Conservation (phyloP, 1,140 invertebrate species). For the Leguminivora glycinivorella region DNA sequence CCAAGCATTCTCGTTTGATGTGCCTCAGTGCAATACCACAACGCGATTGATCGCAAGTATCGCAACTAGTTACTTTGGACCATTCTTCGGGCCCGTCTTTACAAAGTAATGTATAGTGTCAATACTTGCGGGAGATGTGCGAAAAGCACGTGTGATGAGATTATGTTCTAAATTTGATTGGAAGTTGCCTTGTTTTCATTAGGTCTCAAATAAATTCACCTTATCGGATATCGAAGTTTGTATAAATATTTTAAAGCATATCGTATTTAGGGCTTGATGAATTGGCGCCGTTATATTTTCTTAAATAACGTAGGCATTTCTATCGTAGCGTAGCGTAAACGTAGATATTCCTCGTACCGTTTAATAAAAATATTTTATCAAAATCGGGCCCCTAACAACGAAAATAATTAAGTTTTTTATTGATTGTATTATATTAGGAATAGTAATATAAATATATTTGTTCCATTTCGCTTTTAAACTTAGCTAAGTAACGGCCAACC, state of each 20-base stretch:
- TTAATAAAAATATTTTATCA: conserved; percentile 36
- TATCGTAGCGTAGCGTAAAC: conserved; percentile 2
- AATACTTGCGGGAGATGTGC: neutral
- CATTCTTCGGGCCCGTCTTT: too few species aligned
- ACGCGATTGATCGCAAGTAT: too few species aligned
- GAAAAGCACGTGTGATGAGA: conserved; percentile 15
- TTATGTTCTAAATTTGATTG: conserved; percentile 30
- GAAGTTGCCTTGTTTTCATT: conserved; percentile 66
- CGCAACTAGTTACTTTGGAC: too few species aligned
- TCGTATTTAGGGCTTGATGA: conserved; percentile 50
- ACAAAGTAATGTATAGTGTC: too few species aligned
- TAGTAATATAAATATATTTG: conserved; percentile 10
- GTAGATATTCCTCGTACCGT: conserved; percentile 30
- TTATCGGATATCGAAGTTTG: conserved; percentile 37
- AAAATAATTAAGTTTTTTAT: conserved; percentile 26
- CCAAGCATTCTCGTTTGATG: too few species aligned
- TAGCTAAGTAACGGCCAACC: conserved; percentile 26
- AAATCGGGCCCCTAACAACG: conserved; percentile 38
- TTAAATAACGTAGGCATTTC: conserved; percentile 16
- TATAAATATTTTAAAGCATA: conserved; percentile 58
- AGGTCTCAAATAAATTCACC: conserved; percentile 53
- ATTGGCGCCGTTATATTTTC: conserved; percentile 50
- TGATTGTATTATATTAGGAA: conserved; percentile 25
- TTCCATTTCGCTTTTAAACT: conserved; percentile 30
- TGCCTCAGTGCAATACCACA: too few species aligned